Base-by-base conservation (phyloP, 2,113 vertebrate species). In the Pteronura brasiliensis region DNA sequence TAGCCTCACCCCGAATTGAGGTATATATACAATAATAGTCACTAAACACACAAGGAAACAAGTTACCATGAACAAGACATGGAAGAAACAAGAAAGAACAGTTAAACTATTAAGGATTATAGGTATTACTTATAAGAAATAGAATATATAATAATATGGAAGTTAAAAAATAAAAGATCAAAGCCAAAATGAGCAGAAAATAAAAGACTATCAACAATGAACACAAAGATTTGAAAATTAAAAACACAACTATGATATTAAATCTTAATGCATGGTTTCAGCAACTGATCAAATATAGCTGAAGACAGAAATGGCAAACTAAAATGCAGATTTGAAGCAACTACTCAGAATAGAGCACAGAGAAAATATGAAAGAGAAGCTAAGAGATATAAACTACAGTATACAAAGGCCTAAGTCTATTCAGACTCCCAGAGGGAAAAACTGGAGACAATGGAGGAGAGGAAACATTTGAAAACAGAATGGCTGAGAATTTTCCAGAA, bases 401-500 rank as follows among this genome's bases (percentile, higher is more conserved):
- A 57, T 71, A 4, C 52, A 23, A 55, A 88, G 10, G 17, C 36
- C 11, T 76, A 86, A 71, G 23, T 69, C n/a, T 81, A 87, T 72
- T 79, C 7, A 42, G 29, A 77, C 3, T 52, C 52, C 27, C 47
- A 17, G 34, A 61, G 2, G 13, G 20, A 76, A 97, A 88, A 57
- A 34, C 13, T 69, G 36, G 80, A 39, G 11, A 88, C 8, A 97
- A 93, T 67, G 27, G 42, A 88, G 29, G 55, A 92, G 20, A 94
- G 11, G 29, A 7, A 91, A 55, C 12, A 52, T 72, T 61, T 90
- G 21, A 92, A 74, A 31, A 96, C 94, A 94, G 39, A 84, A 52
- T 72, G 47, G 20, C 71, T 74, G 23, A 88, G 14, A 57, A 95
- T 87, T 96, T 97, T 90, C n/a, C 20, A 57, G 36, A 90, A 92